These are phyloP conservation scores for Monoplex corrugatus DNA, from an alignment of 2,888 invertebrate species.

Conservation along the genomic window DNA sequence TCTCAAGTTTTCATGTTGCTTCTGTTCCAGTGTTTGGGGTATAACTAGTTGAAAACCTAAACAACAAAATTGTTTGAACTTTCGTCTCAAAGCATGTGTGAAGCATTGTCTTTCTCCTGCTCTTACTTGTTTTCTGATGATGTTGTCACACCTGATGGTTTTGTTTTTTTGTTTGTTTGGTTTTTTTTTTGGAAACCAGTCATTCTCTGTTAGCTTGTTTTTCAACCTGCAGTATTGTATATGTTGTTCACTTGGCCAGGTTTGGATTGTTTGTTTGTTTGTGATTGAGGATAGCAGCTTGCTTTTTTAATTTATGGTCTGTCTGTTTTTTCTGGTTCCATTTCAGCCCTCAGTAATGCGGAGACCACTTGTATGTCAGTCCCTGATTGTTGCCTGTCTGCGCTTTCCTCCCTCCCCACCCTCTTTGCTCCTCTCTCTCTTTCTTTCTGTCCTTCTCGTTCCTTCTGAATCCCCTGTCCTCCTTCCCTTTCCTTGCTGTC, in stretches of 20 bases:
- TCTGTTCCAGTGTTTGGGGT: too few relatives aligned
- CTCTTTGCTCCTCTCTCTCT: background rate
- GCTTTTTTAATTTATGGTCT: slow-evolving; percentile 29
- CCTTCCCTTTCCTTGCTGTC: background rate
- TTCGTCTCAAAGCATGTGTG: too few relatives aligned
- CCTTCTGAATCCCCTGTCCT: too few relatives aligned
- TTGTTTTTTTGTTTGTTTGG: background rate
- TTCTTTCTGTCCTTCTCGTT: slow-evolving; percentile 6
- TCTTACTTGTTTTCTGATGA: background rate
- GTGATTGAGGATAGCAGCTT: slow-evolving; percentile 28
- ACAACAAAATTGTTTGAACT: too few relatives aligned
- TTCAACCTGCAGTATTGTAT: background rate
- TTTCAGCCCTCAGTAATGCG: slow-evolving; percentile 52
- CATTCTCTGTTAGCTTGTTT: background rate
- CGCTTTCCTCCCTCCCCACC: background rate
- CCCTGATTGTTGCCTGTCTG: slow-evolving; percentile 18
- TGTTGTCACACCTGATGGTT: background rate
- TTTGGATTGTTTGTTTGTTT: background rate
- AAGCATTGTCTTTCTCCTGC: slow-evolving; percentile 1
- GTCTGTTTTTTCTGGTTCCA: slow-evolving; percentile 42
- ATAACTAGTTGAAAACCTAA: too few relatives aligned
- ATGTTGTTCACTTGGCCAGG: background rate
- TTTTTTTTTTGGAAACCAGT: background rate
- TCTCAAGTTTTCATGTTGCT: too few relatives aligned
- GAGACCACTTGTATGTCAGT: slow-evolving; percentile 49